Evolutionary conservation across 2,888 invertebrate genomes (phyloP), one percentile per base, ranked within the genome.

Genomic region (Congeria kusceri): DNA sequence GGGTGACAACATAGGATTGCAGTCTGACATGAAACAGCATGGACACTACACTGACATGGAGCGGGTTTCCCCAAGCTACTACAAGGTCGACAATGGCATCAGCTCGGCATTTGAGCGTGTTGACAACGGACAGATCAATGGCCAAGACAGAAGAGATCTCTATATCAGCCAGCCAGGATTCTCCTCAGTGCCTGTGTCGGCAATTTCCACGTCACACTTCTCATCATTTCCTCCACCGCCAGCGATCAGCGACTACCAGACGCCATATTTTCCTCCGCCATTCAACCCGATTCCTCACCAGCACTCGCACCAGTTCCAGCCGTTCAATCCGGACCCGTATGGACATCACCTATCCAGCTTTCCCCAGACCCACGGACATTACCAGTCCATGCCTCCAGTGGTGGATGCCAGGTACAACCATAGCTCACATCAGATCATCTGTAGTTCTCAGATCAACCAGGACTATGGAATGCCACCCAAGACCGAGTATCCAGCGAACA

Each of bases 241-340:
- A 62, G 66, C 68, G 44, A 71, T 77, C 18, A 58, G 80, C 9
- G 86, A 86, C 62, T 83, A 71, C 32, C 76, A 83, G 81, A 77
- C 81, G 3, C 86, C 86, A 46, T 84, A 82, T 32, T 86, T 86
- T 56, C 86, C 86, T n/a, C 86, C 85, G 18, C 81, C 85, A 5
- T 85, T 81, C 56, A 79, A 79, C 46, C 79, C 79, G 0, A 80
- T 76, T 25, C 80, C 82, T 57, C 80, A 80, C 56, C 81, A 79
- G 67, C 81, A 77, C 62, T 69, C 77, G 29, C 66, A 79, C 25
- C 85, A 85, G 72, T 83, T 82, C 57, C 64, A 65, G 18, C 28
- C 76, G 18, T 80, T 74, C 65, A 82, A 75, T 49, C 78, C 69
- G 11, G 68, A 65, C 32, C 81, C 77, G 25, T 72, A 77, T 29